phyloP scores from a whole-genome alignment of 2,888 invertebrate genomes.

The Gerris lacustris region DNA sequence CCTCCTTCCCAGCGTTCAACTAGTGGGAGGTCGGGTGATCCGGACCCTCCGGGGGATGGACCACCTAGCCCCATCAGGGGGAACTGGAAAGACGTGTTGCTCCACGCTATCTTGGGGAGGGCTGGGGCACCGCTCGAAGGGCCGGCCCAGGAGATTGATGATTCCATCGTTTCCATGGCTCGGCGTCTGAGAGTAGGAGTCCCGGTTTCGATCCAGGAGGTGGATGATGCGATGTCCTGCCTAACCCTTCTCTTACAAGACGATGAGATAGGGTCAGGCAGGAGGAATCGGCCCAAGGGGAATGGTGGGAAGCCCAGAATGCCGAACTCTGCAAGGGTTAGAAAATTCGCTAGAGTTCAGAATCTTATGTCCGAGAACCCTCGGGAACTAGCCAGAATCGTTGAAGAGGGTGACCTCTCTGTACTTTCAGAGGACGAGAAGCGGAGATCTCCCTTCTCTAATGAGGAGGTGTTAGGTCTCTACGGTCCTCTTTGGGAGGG shows the following conservation, averaged over 20 bases:
- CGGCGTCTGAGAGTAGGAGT: background rate
- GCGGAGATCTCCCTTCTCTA: too few species aligned
- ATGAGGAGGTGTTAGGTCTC: too few species aligned
- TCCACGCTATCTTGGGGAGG: background rate
- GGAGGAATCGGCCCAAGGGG: background rate
- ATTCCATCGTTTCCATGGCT: too few species aligned
- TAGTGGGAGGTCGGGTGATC: too few species aligned
- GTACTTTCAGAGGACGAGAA: too few species aligned
- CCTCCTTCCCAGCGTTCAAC: too few species aligned
- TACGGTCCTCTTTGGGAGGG: background rate
- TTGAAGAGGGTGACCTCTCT: background rate
- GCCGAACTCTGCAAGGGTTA: background rate
- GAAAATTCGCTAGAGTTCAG: background rate
- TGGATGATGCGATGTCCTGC: background rate
- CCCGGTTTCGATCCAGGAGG: background rate
- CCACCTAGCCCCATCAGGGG: background rate
- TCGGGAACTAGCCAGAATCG: background rate
- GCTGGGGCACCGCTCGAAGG: constrained; percentile 1
- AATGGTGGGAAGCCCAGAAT: background rate
- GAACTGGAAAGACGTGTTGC: background rate
- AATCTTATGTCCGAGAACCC: background rate
- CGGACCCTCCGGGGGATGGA: background rate
- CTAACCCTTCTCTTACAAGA: background rate
- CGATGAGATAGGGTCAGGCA: background rate
- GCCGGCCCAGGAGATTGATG: background rate